Percentiles rank a stretch among this genome's conserved stretches.
Conservation (phyloP, 2,797 vertebrate genomes). For the Rhodeus uyekii region DNA sequence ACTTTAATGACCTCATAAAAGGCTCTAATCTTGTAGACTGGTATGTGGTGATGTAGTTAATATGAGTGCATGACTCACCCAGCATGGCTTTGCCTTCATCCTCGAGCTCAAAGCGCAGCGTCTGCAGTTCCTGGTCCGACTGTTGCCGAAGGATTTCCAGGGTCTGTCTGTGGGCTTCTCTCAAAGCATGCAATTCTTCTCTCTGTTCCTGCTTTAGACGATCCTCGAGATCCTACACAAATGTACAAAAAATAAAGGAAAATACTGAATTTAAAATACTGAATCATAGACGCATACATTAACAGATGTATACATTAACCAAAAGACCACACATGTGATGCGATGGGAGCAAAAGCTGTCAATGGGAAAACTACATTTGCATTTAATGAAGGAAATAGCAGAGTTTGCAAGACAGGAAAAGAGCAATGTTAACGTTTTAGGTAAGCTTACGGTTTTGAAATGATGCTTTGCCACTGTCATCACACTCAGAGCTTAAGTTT, state of each 20-base stretch:
- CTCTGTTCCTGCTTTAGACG: slow-evolving; percentile 92
- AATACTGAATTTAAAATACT: not conserved
- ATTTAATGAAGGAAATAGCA: not conserved
- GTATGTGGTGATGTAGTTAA: slow-evolving; percentile 17
- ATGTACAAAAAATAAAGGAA: slow-evolving; percentile 24
- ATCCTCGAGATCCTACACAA: slow-evolving; percentile 88
- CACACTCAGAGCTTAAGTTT: not conserved
- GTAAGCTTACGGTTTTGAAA: not conserved
- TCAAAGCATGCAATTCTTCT: slow-evolving; percentile 89
- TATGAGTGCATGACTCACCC: slow-evolving; percentile 69
- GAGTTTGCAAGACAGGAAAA: not conserved
- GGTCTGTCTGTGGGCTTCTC: slow-evolving; percentile 93
- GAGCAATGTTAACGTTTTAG: not conserved
- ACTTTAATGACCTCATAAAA: slow-evolving; percentile 9
- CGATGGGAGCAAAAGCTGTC: not conserved
- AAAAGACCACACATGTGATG: not conserved
- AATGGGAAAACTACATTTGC: slow-evolving; percentile 3
- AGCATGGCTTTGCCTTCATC: slow-evolving; percentile 98
- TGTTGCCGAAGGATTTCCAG: slow-evolving; percentile 92
- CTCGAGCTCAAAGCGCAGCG: slow-evolving; percentile 93
- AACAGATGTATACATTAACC: slow-evolving; percentile 25
- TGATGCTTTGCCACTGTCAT: not conserved
- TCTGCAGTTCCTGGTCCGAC: slow-evolving; percentile 96
- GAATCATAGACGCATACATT: not conserved
- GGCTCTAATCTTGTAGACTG: slow-evolving; percentile 1